Conservation (phyloP, 2,888 invertebrate species). For the Petrolisthes cinctipes region DNA sequence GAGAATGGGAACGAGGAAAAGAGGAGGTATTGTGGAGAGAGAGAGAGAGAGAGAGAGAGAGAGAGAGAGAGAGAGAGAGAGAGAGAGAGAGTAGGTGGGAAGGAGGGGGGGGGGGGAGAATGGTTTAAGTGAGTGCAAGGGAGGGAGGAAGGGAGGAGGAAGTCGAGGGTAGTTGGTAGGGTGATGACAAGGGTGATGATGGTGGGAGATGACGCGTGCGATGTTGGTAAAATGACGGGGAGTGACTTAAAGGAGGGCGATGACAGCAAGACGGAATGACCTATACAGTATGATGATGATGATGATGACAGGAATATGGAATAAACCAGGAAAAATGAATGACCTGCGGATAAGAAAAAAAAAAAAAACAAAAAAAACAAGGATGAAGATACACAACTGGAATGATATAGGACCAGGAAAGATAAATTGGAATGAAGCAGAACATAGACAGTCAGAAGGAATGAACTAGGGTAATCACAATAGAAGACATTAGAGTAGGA, state of each 20-base stretch:
- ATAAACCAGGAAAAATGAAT: neutral
- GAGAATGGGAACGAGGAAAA: neutral
- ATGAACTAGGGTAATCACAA: no score
- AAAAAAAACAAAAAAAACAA: no score
- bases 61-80: neutral
- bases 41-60: neutral
- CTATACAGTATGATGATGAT: neutral
- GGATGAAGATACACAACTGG: no score
- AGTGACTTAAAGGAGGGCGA: no score
- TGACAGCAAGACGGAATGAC: no score
- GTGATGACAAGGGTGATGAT: conserved; percentile 5
- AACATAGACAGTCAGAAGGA: no score
- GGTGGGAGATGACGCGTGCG: neutral
- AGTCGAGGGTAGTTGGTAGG: neutral
- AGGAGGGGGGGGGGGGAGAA: neutral
- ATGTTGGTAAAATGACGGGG: no score
- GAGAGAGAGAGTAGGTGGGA: neutral
- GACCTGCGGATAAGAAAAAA: neutral
- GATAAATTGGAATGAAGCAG: no score
- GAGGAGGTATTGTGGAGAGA: neutral
- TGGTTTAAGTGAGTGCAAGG: neutral
- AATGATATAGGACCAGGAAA: no score
- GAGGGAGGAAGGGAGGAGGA: neutral
- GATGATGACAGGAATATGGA: neutral
- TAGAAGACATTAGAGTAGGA: no score